Percentiles rank a stretch among this genome's conserved stretches.
These are phyloP conservation scores for Agonopterix subpropinquella DNA, from an alignment of 2,888 invertebrate species.

Conservation along the genomic window DNA sequence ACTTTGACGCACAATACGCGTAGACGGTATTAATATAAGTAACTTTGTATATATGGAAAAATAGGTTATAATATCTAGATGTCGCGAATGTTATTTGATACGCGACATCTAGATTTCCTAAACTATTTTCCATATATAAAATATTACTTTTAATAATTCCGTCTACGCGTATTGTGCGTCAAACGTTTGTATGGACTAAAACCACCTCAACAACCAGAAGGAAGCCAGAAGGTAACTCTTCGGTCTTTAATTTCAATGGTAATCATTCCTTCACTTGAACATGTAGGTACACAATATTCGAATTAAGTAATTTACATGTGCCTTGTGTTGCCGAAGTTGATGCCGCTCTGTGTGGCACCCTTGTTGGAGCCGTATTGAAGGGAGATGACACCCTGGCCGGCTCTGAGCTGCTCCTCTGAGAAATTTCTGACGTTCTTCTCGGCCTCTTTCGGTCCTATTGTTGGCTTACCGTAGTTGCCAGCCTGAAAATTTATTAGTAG, in stretches of 20 bases:
- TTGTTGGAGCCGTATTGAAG: constrained; percentile 98
- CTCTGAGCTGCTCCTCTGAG: constrained; percentile 94
- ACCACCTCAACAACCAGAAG: too few species aligned
- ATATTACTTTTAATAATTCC: too few species aligned
- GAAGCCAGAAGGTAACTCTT: not conserved
- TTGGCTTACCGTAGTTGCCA: constrained; percentile 87
- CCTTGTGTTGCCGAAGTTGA: constrained; percentile 97
- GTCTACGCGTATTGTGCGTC: too few species aligned
- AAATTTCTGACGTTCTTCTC: constrained; percentile 96
- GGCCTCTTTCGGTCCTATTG: constrained; percentile 97
- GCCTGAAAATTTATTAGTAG: constrained; percentile 74
- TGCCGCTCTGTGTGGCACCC: constrained; percentile 96
- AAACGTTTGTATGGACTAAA: too few species aligned
- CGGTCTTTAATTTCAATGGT: not conserved
- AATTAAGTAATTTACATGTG: constrained; percentile 82
- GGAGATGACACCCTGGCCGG: constrained; percentile 94
- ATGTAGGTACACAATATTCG: not conserved
- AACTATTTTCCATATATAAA: too few species aligned
- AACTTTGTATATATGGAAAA: too few species aligned
- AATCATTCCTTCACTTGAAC: not conserved
- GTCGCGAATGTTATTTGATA: too few species aligned
- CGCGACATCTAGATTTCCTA: too few species aligned
- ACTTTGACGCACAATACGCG: too few species aligned
- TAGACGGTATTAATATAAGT: too few species aligned
- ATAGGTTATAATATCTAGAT: too few species aligned